Evolutionary conservation across 1,140 invertebrate genomes (phyloP).

Genomic region (Drosophila hydei): DNA sequence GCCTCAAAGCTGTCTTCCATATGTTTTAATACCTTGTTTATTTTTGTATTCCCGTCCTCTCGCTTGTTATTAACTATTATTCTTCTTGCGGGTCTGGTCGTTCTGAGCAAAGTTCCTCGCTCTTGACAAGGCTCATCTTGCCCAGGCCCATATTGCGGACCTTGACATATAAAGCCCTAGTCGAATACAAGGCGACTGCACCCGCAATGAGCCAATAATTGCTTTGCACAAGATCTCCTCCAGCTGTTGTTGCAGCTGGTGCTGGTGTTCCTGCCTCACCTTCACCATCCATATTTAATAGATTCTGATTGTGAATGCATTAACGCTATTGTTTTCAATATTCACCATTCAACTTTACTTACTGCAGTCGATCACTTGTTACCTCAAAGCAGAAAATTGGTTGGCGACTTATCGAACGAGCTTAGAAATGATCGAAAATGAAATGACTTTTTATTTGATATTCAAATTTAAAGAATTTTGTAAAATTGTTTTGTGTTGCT

Average conservation of each 20-base stretch:
- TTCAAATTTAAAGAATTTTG: slow-evolving; percentile 2
- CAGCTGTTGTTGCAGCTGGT: slow-evolving; percentile 12
- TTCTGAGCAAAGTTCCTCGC: too few relatives aligned
- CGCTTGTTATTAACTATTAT: too few relatives aligned
- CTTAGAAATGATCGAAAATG: too few relatives aligned
- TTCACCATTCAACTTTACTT: too few relatives aligned
- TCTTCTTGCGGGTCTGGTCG: too few relatives aligned
- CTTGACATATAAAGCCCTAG: slow-evolving; percentile 45
- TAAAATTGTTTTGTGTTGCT: slow-evolving; percentile 1
- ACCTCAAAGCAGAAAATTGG: too few relatives aligned
- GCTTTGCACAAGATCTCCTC: slow-evolving; percentile 15
- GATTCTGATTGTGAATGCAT: neutral
- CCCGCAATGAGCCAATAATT: slow-evolving; percentile 35
- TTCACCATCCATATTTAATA: neutral
- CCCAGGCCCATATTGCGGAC: slow-evolving; percentile 8
- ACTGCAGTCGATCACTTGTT: too few relatives aligned
- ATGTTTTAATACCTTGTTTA: neutral
- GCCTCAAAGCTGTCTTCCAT: neutral
- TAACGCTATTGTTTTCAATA: too few relatives aligned
- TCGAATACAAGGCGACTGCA: slow-evolving; percentile 35
- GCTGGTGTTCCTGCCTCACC: too few relatives aligned
- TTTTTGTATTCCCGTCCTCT: neutral
- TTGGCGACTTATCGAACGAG: too few relatives aligned
- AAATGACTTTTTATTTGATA: neutral
- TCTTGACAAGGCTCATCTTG: neutral